These are phyloP conservation scores for Epinotia nisella DNA, from an alignment of 2,888 invertebrate genomes.

Conservation along the genomic window DNA sequence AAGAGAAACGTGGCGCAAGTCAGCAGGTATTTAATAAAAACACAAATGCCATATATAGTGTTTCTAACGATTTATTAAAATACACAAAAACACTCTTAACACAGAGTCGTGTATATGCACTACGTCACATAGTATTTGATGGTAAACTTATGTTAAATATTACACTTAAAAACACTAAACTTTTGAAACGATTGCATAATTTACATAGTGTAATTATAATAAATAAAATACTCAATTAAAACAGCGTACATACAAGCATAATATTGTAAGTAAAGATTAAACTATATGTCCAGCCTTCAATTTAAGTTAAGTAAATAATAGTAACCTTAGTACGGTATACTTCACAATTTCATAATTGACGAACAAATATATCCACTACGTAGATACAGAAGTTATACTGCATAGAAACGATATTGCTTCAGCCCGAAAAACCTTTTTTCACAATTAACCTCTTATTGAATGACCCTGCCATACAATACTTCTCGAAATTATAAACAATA, in stretches of 20 bases:
- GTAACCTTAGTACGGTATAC: slow-evolving; percentile 18
- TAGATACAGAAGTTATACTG: slow-evolving; percentile 30
- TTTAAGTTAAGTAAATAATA: slow-evolving; percentile 42
- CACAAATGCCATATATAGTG: slow-evolving; percentile 56
- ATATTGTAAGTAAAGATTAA: slow-evolving; percentile 39
- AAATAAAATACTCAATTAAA: slow-evolving; percentile 24
- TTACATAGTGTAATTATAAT: slow-evolving; percentile 14
- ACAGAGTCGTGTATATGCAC: slow-evolving; percentile 69
- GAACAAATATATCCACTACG: slow-evolving; percentile 39
- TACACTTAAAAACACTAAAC: slow-evolving; percentile 31
- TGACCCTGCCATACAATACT: background rate
- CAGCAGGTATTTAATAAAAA: slow-evolving; percentile 48
- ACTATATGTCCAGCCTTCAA: slow-evolving; percentile 59
- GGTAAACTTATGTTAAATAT: slow-evolving; percentile 74
- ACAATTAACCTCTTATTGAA: background rate
- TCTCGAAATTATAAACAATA: background rate
- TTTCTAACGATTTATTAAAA: slow-evolving; percentile 73
- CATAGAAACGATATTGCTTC: slow-evolving; percentile 6
- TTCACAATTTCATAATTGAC: slow-evolving; percentile 46
- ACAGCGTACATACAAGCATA: slow-evolving; percentile 48
- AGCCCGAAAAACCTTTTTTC: background rate
- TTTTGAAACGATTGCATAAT: slow-evolving; percentile 30
- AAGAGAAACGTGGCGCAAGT: too few species aligned
- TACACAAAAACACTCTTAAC: slow-evolving; percentile 66
- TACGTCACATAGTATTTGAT: slow-evolving; percentile 63